Percentiles rank a stretch among this genome's conserved stretches.
phyloP scores from a whole-genome alignment of 2,113 vertebrate species.

The Cacatua alba region DNA sequence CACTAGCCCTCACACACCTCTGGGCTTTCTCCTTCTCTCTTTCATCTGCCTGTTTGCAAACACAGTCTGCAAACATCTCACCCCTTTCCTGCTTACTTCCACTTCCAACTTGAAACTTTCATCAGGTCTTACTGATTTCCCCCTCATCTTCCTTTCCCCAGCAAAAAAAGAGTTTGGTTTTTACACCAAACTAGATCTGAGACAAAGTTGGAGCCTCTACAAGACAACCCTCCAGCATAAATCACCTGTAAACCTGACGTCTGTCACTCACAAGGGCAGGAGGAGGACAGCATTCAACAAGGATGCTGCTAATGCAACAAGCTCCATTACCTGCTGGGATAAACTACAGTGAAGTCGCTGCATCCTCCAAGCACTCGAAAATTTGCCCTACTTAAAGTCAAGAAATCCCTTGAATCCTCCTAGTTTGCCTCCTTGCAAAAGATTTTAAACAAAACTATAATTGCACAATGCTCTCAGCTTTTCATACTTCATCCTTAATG shows the following conservation, averaged over 20 bases:
- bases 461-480: background rate
- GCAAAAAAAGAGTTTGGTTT: background rate
- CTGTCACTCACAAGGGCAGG: background rate
- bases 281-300: background rate
- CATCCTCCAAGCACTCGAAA: background rate
- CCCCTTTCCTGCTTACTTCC: background rate
- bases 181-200: background rate
- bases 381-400: background rate
- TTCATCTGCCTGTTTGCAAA: background rate
- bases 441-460: background rate
- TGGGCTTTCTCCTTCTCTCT: background rate
- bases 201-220: background rate
- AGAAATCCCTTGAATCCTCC: background rate
- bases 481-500: background rate
- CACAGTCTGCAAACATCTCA: background rate
- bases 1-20: background rate
- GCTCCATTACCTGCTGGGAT: background rate
- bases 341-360: background rate
- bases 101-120: background rate
- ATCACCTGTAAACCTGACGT: background rate
- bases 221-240: background rate
- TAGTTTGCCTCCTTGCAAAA: background rate
- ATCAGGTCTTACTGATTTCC: background rate
- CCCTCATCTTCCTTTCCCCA: background rate
- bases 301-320: background rate